Base-by-base conservation (phyloP, 2,113 vertebrate genomes). In the Chionomys nivalis region DNA sequence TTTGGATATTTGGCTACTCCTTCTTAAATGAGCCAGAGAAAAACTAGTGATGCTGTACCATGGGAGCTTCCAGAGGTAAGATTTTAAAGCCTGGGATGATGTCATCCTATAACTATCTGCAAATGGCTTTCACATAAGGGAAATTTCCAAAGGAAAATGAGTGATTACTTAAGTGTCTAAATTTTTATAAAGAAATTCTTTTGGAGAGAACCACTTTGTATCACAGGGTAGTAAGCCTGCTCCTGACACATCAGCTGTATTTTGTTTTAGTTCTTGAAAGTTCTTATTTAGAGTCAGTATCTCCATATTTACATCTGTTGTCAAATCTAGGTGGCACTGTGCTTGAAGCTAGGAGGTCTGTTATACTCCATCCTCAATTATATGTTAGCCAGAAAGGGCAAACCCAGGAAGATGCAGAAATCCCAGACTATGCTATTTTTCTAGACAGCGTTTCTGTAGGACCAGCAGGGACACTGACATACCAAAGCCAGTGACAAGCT, bases 141-240 rank as follows among this genome's bases (percentile, higher is more conserved):
- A 78, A 83, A 33, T 70, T 65, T 94, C 87, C 70, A 63, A 93
- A 94, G 58, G 39, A 97, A 97, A 44, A 21, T 52, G n/a, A 49
- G 21, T 61, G 28, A 92, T 78, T 58, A 85, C 58, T 42, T 26
- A 47, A 79, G 44, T 92, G 66, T 75, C 82, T 44, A 72, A 61
- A 88, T 77, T 85, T 92, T 85, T 66, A 85, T 81, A 39, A 44
- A 70, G 76, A 44, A 82, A 39, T 88, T 66, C 61, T 88, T 66
- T 55, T 65, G 36, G 23, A 39, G 17, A 24, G 55, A 39, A 78
- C 31, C 42, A 77, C 65, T n/a, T n/a, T n/a, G n/a, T n/a, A n/a
- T n/a, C n/a, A n/a, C n/a, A n/a, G n/a, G n/a, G n/a, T n/a, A n/a
- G n/a, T n/a, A n/a, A n/a, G n/a, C n/a, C n/a, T 52, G 83, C 78